Evolutionary conservation across 2,113 vertebrate species (phyloP), one percentile per base, ranked within the genome.

Genomic region (Lepus americanus): DNA sequence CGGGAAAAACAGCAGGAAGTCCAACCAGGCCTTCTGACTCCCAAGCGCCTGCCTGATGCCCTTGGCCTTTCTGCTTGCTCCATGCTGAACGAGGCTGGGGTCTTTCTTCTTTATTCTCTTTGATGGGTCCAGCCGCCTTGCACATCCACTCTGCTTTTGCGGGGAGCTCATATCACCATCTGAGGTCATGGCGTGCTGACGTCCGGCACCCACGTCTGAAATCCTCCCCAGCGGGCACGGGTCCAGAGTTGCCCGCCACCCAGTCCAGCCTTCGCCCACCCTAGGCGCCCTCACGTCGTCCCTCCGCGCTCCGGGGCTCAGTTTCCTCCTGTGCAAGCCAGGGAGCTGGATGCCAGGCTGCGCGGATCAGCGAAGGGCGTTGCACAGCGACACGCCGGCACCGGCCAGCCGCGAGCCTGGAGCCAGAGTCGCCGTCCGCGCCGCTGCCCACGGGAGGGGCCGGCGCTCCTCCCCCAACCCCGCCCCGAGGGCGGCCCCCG

Each of bases 401-500:
- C 85, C 4, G 13, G 9, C 6, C 0, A 11, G 80, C 16, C 0
- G n/a, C 63, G 1, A 19, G 69, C 33, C 79, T 0, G 31, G 25
- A 51, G 44, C n/a, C 39, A 0, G 61, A 5, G 70, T 6, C 61
- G 6, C 25, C 4, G 0, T 3, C n/a, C 61, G 64, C 81, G 61
- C 12, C 1, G 64, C 70, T 0, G 67, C 44, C 51, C 0, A 0
- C 0, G 5, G 29, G 25, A 33, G 72, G 72, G 73, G 29, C 88
- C 8, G 16, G 36, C 4, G 49, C 93, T 63, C 85, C 83, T 9
- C 69, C 81, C 70, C 20, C 7, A 4, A 23, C 78, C 94, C 93
- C 79, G 89, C 92, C 88, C 53, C 23, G 27, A 93, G 70, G 94
- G 92, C 88, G 90, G 93, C 85, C 80, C 96, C 74, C 31, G 33